phyloP scores from a whole-genome alignment of 2,888 invertebrate genomes.

The Orchesella flavescens region DNA sequence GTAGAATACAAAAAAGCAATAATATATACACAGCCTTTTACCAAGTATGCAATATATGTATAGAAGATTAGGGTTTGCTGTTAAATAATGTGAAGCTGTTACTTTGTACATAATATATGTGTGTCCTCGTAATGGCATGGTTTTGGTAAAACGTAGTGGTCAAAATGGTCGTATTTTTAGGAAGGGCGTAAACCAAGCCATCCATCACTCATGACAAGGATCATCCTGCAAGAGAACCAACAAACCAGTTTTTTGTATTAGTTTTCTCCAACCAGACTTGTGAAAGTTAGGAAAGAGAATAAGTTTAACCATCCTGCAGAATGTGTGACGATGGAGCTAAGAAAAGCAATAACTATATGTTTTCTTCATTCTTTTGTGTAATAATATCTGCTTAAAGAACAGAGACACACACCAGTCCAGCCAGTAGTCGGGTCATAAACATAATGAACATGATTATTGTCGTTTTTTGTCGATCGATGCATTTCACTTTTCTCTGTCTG shows the following conservation, averaged over 20 bases:
- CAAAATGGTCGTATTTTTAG: conserved; percentile 4
- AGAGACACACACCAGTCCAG: too few species aligned
- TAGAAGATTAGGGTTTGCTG: neutral
- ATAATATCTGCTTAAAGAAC: neutral
- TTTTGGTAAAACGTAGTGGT: neutral
- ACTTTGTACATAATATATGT: too few species aligned
- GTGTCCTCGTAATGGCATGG: neutral
- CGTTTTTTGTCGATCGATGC: neutral
- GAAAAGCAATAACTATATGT: neutral
- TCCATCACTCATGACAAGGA: conserved; percentile 72
- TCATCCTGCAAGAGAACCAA: conserved; percentile 67
- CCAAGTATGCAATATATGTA: neutral
- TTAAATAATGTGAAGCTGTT: conserved; percentile 31
- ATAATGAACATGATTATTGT: too few species aligned
- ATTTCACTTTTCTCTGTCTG: neutral
- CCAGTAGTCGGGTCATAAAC: too few species aligned
- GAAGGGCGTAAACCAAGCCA: conserved; percentile 71
- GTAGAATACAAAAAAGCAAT: neutral
- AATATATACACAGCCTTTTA: too few species aligned
- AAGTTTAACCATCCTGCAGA: neutral
- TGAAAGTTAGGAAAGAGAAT: neutral
- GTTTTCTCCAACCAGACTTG: neutral
- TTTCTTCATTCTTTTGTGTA: neutral
- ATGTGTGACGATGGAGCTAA: neutral
- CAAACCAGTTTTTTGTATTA: neutral